Evolutionary conservation across 2,113 vertebrate genomes (phyloP).

Genomic region (Myrmecophaga tridactyla): DNA sequence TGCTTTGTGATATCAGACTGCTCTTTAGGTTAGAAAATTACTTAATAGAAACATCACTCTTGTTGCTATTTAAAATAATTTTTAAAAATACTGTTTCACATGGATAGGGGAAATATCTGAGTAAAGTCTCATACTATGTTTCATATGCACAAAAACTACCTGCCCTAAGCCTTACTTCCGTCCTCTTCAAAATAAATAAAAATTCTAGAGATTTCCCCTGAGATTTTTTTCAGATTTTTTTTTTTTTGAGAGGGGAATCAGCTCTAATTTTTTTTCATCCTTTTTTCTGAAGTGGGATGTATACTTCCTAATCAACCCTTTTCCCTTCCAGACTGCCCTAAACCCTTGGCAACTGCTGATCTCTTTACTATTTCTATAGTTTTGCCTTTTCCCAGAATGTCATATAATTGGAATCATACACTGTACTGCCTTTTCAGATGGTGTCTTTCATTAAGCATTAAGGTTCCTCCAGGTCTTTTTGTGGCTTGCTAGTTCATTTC

Average conservation of each 20-base stretch:
- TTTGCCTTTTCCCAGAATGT: too few species aligned
- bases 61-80: not conserved
- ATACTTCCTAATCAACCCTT: not conserved
- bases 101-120: not conserved
- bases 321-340: too few species aligned
- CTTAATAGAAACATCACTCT: not conserved
- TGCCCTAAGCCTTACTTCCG: not conserved
- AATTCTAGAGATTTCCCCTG: conserved; percentile 2
- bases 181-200: conserved; percentile 8
- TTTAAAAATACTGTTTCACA: not conserved
- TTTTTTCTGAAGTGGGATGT: not conserved
- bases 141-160: not conserved
- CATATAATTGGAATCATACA: too few species aligned
- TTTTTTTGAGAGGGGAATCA: not conserved
- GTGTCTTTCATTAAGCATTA: too few species aligned
- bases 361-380: too few species aligned
- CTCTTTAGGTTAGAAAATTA: not conserved
- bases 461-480: too few species aligned
- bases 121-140: not conserved
- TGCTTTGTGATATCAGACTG: not conserved
- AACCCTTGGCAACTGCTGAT: too few species aligned
- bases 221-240: not conserved
- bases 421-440: too few species aligned
- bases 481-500: too few species aligned
- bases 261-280: not conserved